Base-by-base conservation (phyloP, 2,113 vertebrate species). In the Cephalopterus ornatus region DNA sequence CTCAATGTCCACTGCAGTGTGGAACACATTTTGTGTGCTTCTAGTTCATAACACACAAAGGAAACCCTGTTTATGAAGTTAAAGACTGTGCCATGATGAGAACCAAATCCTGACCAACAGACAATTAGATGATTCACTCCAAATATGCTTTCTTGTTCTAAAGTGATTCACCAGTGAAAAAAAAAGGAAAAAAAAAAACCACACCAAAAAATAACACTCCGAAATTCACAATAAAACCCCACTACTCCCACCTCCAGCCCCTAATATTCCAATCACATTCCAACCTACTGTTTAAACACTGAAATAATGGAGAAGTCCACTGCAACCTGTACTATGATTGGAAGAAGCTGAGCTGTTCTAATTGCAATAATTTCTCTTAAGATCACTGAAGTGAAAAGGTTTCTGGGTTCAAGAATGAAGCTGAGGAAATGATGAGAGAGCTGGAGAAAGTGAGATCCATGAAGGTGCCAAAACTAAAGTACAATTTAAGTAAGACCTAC, bases 21-120 rank as follows among this genome's bases (percentile, higher is more conserved):
- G 62, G 16, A 80, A 42, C 15, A 46, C 0, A 0, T 47, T 61
- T 47, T 8, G 12, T 58, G 14, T 2, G 2, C 1, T 9, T 21
- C 37, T 35, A 44, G 37, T 37, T 12, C 18, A 35, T 16, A 14
- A 33, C 32, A 23, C 4, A 8, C 7, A 5, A 30, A 71, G 9
- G 3, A 42, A 74, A 75, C 18, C 27, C 22, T 42, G 4, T 20
- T 50, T 11, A 7, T 32, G 2, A 7, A 5, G 9, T 55, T 16
- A 70, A 41, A 61, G 4, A 33, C 23, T 44, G 32, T 13, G 6
- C 15, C 17, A 27, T 35, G 27, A 66, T 2, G 3, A 86, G 14
- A 66, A 44, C 14, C 4, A 67, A 80, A 46, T 7, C 12, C 19
- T 81, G 35, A 72, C 6, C 49, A 49, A 30, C 4, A 61, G 28